Evolutionary conservation across 92 coral and sea anemone genomes (phyloP), one percentile per base, ranked within the genome.

Genomic region (Bergia puertoricense): DNA sequence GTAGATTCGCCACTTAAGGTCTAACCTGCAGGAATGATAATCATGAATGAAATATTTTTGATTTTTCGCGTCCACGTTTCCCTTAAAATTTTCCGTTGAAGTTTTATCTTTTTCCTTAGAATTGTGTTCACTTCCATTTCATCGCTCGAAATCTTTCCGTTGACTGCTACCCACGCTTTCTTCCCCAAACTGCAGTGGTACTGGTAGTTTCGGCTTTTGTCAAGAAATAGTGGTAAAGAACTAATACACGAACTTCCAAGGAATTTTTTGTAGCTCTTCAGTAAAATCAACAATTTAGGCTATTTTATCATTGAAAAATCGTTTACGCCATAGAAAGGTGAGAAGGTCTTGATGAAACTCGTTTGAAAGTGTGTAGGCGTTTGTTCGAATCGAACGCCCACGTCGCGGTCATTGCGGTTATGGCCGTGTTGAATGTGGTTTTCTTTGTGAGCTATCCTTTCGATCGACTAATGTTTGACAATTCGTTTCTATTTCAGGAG

Each of bases 401-500:
- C 86, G 59, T 30, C 42, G 42, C 77, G 86, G 42, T 69, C 44
- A 13, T 59, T 66, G 86, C 74, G 73, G 50, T 38, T 76, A 36
- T 39, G 51, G 11, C 85, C 13, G 79, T 84, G 66, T 45, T 69
- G 87, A 48, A 20, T 69, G 67, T 72, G 87, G 87, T 84, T 69
- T 30, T 16, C 78, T 69, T 46, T 69, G 0, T 7, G 48, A 45
- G 37, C 87, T 84, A 22, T 46, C 67, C 74, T 67, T 42, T 67
- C 75, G 89, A 90, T 92, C 89, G 66, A 88, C 93, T 91, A 93
- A 95, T 90, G 91, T 86, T 84, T 90, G 23, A 7, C 42, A 50
- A n/a, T 72, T 93, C 66, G 66, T 85, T 80, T 85, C 81, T 72
- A 75, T 91, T 88, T 18, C 86, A 97, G 99, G 98, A 85, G 99